Base-by-base conservation (phyloP, 2,888 invertebrate species). In the Polydesmus complanatus region DNA sequence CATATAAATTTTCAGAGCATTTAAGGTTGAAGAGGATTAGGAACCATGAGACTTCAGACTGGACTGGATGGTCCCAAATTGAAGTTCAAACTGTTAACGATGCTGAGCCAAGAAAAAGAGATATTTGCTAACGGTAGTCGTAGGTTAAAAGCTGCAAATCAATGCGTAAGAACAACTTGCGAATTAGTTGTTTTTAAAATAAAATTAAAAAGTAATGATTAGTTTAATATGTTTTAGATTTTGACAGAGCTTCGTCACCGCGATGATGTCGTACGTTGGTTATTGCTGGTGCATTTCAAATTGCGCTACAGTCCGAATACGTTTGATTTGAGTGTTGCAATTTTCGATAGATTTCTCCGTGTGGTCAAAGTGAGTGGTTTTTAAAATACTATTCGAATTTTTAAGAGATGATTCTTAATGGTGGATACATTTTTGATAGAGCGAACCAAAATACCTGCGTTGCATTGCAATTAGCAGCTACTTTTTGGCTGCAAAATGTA, bases 391-490 rank as follows among this genome's bases (percentile, higher is more conserved):
- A 18, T 11, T 11, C 5, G 11, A 54, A 22, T 22, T 22, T 8
- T 54, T 25, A 54, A 25, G 23, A 25, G 27, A 56, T 56, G 47
- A 27, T 5, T 23, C n/a, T 23, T 27, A 51, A n/a, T n/a, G n/a
- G n/a, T n/a, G n/a, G n/a, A n/a, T n/a, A n/a, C n/a, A 37, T 27
- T 48, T 56, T n/a, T 49, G 8, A 1, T n/a, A 63, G 63, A 58
- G 54, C n/a, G 52, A 56, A n/a, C 63, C 86, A 58, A 89, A 87
- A 73, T 89, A 90, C 76, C 82, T 92, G 76, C 86, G 86, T 3
- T 91, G 91, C 76, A 85, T 92, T 73, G 86, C 88, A 19, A 83
- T 91, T 47, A 84, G 89, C 64, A 87, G 89, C 68, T 85, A 91
- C 77, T 84, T 88, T 76, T 81, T 91, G 69, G 89, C 91, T 62